Conservation (phyloP, 1,140 invertebrate genomes). For the Caerostris darwini region DNA sequence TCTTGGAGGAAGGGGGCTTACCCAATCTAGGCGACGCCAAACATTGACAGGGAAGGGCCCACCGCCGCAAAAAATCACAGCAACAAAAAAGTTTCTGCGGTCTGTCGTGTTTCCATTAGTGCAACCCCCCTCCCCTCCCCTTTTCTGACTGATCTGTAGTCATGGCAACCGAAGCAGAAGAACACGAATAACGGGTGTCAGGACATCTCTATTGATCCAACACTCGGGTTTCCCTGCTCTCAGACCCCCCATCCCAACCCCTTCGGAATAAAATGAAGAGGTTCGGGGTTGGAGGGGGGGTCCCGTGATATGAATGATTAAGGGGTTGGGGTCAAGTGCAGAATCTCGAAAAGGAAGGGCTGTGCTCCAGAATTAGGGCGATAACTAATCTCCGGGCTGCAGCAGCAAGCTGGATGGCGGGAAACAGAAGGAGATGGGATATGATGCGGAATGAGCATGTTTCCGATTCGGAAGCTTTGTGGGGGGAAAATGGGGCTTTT, state of each 20-base stretch:
- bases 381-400: conserved; percentile 47
- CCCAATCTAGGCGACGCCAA: conserved; percentile 40
- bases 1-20: not conserved
- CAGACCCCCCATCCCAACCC: not conserved
- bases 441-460: conserved; percentile 7
- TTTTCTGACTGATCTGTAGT: conserved; percentile 23
- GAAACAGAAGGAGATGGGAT: not conserved
- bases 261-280: conserved; percentile 5
- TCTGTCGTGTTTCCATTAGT: conserved; percentile 74
- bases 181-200: conserved; percentile 65
- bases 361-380: conserved; percentile 60
- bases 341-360: conserved; percentile 70
- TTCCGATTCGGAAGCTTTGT: not conserved
- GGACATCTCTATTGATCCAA: conserved; percentile 73
- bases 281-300: not conserved
- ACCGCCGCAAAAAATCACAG: conserved; percentile 49
- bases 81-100: conserved; percentile 56
- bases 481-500: not conserved
- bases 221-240: not conserved
- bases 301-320: conserved; percentile 74
- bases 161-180: conserved; percentile 75
- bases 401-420: not conserved
- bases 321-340: conserved; percentile 68
- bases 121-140: not conserved
- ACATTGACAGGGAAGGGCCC: conserved; percentile 45